A percentile compares a stretch with the other conserved stretches of the same genome.
These are phyloP conservation scores for Andinoacara biseriatus DNA, from an alignment of 2,113 vertebrate genomes.

Conservation along the genomic window DNA sequence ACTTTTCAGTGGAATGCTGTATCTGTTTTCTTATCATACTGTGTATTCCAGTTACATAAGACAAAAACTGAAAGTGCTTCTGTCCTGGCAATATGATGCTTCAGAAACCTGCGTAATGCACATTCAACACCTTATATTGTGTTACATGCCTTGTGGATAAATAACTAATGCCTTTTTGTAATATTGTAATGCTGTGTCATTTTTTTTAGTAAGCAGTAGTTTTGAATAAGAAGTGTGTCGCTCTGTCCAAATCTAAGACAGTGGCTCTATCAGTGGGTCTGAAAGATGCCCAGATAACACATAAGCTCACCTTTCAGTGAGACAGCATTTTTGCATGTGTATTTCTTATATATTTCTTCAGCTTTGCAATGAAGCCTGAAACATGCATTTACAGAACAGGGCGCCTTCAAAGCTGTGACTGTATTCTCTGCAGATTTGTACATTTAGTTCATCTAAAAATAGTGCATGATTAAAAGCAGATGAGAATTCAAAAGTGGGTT, in stretches of 20 bases:
- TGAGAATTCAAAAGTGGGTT: constrained; percentile 60
- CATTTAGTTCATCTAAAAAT: constrained; percentile 71
- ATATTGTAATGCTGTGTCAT: neutral
- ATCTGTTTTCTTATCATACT: neutral
- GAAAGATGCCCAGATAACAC: neutral
- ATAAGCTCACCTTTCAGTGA: neutral
- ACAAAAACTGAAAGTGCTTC: neutral
- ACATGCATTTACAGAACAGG: neutral
- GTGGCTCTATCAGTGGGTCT: neutral
- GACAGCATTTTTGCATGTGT: neutral
- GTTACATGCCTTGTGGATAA: neutral
- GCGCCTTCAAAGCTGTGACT: constrained; percentile 2
- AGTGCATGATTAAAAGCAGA: constrained; percentile 46
- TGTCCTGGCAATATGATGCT: neutral
- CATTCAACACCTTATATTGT: neutral
- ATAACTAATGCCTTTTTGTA: neutral
- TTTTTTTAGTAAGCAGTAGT: neutral
- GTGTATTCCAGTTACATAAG: neutral
- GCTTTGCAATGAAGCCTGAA: neutral
- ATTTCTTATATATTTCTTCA: neutral
- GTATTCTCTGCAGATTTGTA: constrained; percentile 40
- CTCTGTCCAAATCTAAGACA: neutral
- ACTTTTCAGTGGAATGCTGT: neutral
- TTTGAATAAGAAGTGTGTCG: neutral
- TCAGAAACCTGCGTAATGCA: neutral